Base-by-base conservation (phyloP, 2,113 vertebrate genomes). In the Chaetodon trifascialis region DNA sequence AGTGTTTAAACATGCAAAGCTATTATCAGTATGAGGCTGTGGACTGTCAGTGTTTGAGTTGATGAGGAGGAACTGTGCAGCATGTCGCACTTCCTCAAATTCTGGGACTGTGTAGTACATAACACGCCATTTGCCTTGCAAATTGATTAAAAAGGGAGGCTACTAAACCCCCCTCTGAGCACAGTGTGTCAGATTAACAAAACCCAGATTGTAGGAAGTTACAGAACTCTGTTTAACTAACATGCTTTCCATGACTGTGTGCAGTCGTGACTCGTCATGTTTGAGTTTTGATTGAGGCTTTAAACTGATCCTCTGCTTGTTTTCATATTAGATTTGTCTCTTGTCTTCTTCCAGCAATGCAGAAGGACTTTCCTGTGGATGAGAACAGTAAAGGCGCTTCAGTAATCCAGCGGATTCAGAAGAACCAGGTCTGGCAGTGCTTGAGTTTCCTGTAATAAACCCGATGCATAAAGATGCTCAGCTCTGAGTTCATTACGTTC, bases 401-500 rank as follows among this genome's bases (percentile, higher is more conserved):
- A 0, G 97, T 96, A 46, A 94, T 97, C 60, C 88, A 96, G 2
- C 95, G 98, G 47, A 99, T 99, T 85, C 95, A 96, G 5, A 96
- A 93, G 87, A 96, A 96, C 78, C 98, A 99, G 97, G 98, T 99
- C 7, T 59, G 66, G 11, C 42, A 42, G 8, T 47, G 16, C 11
- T 75, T 62, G 66, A 4, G 58, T 70, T 73, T 34, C 11, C 5
- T 79, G 5, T 51, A n/a, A 58, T 34, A 44, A 38, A 9, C 21
- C 62, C 11, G 15, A 16, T 73, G 51, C 49, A 51, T 30, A 51
- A 51, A 34, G 42, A 44, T 30, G 9, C n/a, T 19, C 11, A 11
- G 0, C 38, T 82, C 56, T 23, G 23, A 46, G 10, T 77, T 59
- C 36, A 58, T 70, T 44, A 70, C 16, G 52, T 30, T 7, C 40